Evolutionary conservation across 2,797 vertebrate species (phyloP).

Genomic region (Trachurus trachurus): DNA sequence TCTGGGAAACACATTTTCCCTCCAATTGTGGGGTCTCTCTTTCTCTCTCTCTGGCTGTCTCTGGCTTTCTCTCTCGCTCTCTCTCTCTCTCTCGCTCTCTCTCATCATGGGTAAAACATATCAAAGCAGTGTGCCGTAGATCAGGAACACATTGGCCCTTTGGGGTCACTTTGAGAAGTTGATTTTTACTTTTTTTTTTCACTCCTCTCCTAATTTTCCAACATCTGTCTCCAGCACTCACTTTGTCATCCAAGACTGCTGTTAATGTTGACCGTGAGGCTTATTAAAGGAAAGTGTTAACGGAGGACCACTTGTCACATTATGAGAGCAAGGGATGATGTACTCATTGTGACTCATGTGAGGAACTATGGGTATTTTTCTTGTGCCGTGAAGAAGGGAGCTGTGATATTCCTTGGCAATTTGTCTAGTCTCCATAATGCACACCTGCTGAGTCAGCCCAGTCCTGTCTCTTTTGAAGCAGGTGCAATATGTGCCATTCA

Average conservation of each 20-base stretch:
- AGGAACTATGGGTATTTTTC: slow-evolving; percentile 17
- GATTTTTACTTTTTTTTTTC: slow-evolving; percentile 48
- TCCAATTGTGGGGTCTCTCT: slow-evolving; percentile 61
- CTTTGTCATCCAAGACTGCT: slow-evolving; percentile 49
- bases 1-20: slow-evolving; percentile 81
- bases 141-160: slow-evolving; percentile 65
- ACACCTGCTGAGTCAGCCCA: slow-evolving; percentile 12
- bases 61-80: slow-evolving; percentile 19
- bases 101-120: slow-evolving; percentile 55
- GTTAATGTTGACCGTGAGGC: slow-evolving; percentile 51
- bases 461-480: slow-evolving; percentile 23
- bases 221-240: slow-evolving; percentile 58
- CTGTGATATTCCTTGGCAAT: slow-evolving; percentile 3
- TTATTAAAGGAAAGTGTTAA: slow-evolving; percentile 68
- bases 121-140: slow-evolving; percentile 67
- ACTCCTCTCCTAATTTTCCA: slow-evolving; percentile 46
- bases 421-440: slow-evolving; percentile 17
- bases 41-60: slow-evolving; percentile 13
- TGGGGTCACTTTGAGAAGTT: slow-evolving; percentile 65
- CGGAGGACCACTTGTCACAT: slow-evolving; percentile 51
- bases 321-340: slow-evolving; percentile 24
- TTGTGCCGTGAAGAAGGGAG: not conserved
- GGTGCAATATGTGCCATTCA: slow-evolving; percentile 9
- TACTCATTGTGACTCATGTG: slow-evolving; percentile 22
- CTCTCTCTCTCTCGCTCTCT: slow-evolving; percentile 16